Evolutionary conservation across 2,797 vertebrate species (phyloP), one percentile per base, ranked within the genome.

Genomic region (Hoplostethus mediterraneus): DNA sequence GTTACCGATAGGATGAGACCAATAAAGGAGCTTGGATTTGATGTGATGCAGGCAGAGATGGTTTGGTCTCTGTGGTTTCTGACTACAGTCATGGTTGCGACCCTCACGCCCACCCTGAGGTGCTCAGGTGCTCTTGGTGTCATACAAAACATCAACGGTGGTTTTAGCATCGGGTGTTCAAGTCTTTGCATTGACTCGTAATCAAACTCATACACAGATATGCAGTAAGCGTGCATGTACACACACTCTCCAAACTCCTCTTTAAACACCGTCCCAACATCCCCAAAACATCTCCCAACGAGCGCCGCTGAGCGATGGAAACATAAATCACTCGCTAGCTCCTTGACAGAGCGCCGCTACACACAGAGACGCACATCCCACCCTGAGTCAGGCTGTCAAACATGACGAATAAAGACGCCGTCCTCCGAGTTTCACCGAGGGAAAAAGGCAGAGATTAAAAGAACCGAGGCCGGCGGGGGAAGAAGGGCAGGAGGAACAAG

Each of bases 261-360:
- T 81, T 76, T 42, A 67, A 67, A 63, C 30, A 42, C 16, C 21
- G 21, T 44, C n/a, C 48, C 33, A 30, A 57, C 36, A 52, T 53
- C 17, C 38, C 36, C 4, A 36, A 79, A 47, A 56, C 55, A 51
- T 14, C 44, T 59, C 60, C 56, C 52, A 55, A 44, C 57, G 48
- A 0, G 11, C 53, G 28, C 6, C 63, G 47, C 63, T 38, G 54
- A 54, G 52, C n/a, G 66, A 38, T 14, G 47, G 36, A 62, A 36
- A 31, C 70, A 55, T 58, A 60, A 67, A 74, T 55, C 59, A 67
- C 54, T 2, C 63, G 17, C 31, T 45, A 62, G 65, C 38, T 25
- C 36, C 38, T 28, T 66, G 33, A 71, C 56, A 78, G 51, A 72
- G 59, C 30, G 55, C 30, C 63, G 21, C 33, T 31, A 16, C 59